Evolutionary conservation across 2,113 vertebrate species (phyloP).

Genomic region (Emydura subglobosa): DNA sequence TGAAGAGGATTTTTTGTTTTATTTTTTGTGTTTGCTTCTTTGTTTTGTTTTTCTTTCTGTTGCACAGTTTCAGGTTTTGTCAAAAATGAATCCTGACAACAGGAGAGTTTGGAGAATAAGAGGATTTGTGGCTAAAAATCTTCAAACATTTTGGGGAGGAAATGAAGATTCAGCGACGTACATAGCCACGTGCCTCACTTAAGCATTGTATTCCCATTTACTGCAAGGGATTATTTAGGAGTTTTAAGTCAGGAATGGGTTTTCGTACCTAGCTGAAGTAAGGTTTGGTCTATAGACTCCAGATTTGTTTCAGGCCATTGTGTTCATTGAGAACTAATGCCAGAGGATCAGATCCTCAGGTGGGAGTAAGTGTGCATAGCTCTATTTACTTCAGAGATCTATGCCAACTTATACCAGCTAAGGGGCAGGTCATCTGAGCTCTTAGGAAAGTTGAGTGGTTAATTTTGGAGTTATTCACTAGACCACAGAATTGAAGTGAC

Average conservation of each 20-base stretch:
- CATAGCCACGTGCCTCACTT: rapidly evolving
- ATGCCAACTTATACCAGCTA: not conserved
- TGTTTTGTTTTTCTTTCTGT: not conserved
- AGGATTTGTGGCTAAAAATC: not conserved
- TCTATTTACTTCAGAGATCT: rapidly evolving
- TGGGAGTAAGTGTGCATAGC: not conserved
- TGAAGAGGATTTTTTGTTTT: not conserved
- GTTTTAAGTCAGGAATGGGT: too few relatives aligned
- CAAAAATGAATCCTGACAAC: not conserved
- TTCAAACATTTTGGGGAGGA: not conserved
- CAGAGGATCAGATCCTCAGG: not conserved
- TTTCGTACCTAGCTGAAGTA: rapidly evolving
- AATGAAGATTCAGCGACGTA: not conserved
- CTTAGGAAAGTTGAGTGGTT: not conserved
- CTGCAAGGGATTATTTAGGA: not conserved
- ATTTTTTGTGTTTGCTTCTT: not conserved
- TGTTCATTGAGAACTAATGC: not conserved
- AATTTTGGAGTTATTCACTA: not conserved
- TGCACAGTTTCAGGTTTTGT: not conserved
- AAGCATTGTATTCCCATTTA: rapidly evolving
- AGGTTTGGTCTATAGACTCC: not conserved
- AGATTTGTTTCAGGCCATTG: not conserved
- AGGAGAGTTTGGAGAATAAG: not conserved
- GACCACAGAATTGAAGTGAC: not conserved
- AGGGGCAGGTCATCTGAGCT: not conserved